Evolutionary conservation across 2,797 vertebrate species (phyloP), one percentile per base, ranked within the genome.

Genomic region (Lateolabrax maculatus): DNA sequence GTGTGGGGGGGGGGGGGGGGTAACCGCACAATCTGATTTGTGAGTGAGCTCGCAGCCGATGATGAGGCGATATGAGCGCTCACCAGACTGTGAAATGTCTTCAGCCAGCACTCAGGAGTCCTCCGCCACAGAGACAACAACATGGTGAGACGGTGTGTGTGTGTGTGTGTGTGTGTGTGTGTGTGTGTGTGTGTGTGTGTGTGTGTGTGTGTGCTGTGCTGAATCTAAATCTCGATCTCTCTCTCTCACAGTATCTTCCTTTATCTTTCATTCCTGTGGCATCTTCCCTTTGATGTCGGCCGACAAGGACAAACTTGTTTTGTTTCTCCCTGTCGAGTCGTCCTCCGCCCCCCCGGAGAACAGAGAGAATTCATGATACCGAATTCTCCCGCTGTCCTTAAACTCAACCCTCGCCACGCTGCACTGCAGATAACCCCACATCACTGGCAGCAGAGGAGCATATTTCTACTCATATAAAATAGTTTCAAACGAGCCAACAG

Each of bases 131-230:
- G 63, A 90, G 80, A 65, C 85, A 75, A 23, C 87, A 87, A 70
- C 88, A 84, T 3, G 90, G 94, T 94, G 89, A 95, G 90, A 46
- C 51, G 3, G 21, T 27, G 85, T 78, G 70, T 71, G 74, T 68
- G 95, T 58, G 80, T 80, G 64, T 68, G 79, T 73, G 75, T 77
- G 72, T 46, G 64, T 56, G 68, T 46, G 73, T 67, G 60, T 56
- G 75, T 44, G 70, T 66, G 71, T 64, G 57, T 49, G 79, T 66
- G 66, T 76, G 67, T 97, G 96, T 27, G 63, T 51, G 66, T 36
- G 68, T 57, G 41, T 51, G 67, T 60, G 73, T 68, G 96, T 65
- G 97, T 97, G 95, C 96, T 94, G 87, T 96, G 90, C 95, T 97
- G 86, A 96, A 97, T 88, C 81, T 66, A n/a, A 77, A 84, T 75